These are phyloP conservation scores for Gryllus longicercus DNA, from an alignment of 2,888 invertebrate genomes.

Conservation along the genomic window DNA sequence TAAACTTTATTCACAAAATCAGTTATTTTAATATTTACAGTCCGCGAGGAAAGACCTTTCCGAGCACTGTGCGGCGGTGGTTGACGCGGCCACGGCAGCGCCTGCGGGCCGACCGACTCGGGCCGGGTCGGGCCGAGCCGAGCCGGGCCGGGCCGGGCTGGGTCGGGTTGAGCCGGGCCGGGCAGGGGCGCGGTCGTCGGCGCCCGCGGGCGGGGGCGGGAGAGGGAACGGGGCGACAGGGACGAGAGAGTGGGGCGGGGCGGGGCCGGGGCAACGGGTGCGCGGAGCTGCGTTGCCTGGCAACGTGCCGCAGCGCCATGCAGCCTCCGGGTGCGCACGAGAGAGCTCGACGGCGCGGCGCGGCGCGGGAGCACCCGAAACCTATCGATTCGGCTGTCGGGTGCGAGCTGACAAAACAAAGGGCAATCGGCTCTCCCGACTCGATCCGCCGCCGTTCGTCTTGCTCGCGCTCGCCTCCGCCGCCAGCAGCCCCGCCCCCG, in stretches of 20 bases:
- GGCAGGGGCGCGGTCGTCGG: not conserved
- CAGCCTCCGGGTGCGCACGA: not conserved
- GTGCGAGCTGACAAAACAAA: conserved; percentile 17
- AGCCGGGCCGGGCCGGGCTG: no score
- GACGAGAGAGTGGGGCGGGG: not conserved
- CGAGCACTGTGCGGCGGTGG: no score
- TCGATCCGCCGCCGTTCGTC: not conserved
- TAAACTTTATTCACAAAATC: no score
- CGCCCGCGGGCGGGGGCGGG: not conserved
- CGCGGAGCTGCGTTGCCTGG: conserved; percentile 19
- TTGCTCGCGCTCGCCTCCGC: not conserved
- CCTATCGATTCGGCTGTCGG: conserved; percentile 8
- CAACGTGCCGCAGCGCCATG: conserved; percentile 22
- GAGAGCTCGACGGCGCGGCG: not conserved
- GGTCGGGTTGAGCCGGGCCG: no score
- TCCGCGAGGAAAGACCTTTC: no score
- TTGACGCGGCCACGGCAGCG: no score
- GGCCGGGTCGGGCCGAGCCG: no score
- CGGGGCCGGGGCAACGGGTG: not conserved
- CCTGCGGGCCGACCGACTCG: no score
- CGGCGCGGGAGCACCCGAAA: not conserved
- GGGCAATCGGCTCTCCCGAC: not conserved
- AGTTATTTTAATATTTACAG: no score
- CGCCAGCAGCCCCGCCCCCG: not conserved
- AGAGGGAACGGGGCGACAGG: not conserved